Percentiles rank a stretch among this genome's conserved stretches.
These are phyloP conservation scores for Cephus nigrinus DNA, from an alignment of 2,888 invertebrate genomes.

Conservation along the genomic window DNA sequence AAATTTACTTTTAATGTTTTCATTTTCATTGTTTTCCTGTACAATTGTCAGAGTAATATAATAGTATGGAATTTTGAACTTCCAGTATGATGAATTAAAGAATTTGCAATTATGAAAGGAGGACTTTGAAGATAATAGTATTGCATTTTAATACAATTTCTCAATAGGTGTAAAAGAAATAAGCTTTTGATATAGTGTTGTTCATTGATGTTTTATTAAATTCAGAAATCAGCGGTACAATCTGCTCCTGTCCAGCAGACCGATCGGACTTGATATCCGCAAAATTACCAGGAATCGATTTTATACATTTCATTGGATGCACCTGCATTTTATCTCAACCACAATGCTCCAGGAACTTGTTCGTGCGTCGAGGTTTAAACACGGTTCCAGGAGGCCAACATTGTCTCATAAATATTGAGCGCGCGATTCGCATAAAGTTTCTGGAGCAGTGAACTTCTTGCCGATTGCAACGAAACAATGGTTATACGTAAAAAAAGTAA, in stretches of 20 bases:
- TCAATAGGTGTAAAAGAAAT: background rate
- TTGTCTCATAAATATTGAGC: background rate
- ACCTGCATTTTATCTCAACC: background rate
- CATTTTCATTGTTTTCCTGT: background rate
- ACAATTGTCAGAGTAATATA: background rate
- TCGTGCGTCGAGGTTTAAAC: background rate
- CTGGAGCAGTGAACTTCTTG: background rate
- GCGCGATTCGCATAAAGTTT: background rate
- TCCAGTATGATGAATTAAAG: background rate
- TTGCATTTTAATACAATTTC: too few relatives aligned
- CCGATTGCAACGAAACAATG: background rate
- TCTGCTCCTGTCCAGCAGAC: constrained; percentile 34
- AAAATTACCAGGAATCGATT: constrained; percentile 20
- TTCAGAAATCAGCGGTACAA: constrained; percentile 52
- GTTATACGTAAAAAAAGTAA: constrained; percentile 6
- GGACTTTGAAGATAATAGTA: background rate
- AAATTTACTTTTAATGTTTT: background rate
- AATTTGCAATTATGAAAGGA: background rate
- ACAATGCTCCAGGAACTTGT: background rate
- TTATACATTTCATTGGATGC: background rate
- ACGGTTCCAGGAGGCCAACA: background rate
- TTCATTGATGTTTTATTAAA: constrained; percentile 51
- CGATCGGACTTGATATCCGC: constrained; percentile 30
- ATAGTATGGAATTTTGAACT: background rate
- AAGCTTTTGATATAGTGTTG: background rate